Evolutionary conservation across 2,888 invertebrate genomes (phyloP), one percentile per base, ranked within the genome.

Genomic region (Cephus nigrinus): DNA sequence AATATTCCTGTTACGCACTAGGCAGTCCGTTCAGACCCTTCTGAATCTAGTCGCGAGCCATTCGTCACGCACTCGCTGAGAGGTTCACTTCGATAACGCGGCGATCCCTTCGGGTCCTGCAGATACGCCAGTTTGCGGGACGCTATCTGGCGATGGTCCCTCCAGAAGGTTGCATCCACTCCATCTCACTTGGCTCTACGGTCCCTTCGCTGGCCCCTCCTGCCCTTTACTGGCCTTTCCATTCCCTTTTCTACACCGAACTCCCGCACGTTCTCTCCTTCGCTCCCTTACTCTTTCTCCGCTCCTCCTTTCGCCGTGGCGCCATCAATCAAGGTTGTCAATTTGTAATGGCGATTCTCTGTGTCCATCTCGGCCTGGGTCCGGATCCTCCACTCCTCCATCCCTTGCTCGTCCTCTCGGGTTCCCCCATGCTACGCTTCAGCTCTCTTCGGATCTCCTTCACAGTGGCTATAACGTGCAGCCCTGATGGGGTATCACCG

Each of bases 301-400:
- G 83, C 84, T 82, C 83, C 83, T 82, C 81, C 82, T 82, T 80
- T 82, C 77, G 69, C 74, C 76, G 71, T 82, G 83, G 81, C 88
- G 89, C 91, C 92, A 93, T 93, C 92, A 92, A 93, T 93, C 93
- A 93, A 92, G 90, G 91, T 92, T 92, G 93, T 93, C 93, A 93
- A 92, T 92, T 92, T 92, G 92, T 92, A 92, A 92, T 92, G 92
- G 92, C 92, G 91, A 91, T 91, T 92, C 91, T 89, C 90, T 87
- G 88, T 90, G 91, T 90, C 90, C 91, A 90, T 91, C 90, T 90
- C 88, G 87, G 85, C 84, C 82, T 82, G 85, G 86, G 86, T 87
- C 87, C 88, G 81, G 86, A 85, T 85, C 74, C 77, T 73, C 74
- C 32, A 82, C 82, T 83, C 84, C 83, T 79, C 83, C 55, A 75